These are phyloP conservation scores for Coilia nasus DNA, from an alignment of 2,797 vertebrate species.

Conservation along the genomic window DNA sequence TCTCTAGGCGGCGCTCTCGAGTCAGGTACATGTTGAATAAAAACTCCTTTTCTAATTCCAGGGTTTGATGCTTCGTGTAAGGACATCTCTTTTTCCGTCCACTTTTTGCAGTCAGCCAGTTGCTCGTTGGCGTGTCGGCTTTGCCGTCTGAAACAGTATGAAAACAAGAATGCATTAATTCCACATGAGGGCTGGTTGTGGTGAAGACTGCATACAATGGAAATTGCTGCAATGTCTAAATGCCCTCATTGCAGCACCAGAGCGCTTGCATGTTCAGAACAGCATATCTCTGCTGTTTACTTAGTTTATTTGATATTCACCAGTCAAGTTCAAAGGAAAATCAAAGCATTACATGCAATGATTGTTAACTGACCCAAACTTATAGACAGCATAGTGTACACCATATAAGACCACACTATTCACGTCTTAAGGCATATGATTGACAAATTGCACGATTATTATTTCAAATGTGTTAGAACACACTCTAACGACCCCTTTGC, in stretches of 20 bases:
- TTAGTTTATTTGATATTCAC: neutral
- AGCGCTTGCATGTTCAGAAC: neutral
- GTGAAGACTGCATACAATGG: neutral
- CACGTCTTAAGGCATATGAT: neutral
- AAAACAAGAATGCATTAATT: slow-evolving; percentile 10
- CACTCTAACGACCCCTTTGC: neutral
- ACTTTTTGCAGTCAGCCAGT: slow-evolving; percentile 99
- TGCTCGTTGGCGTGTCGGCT: slow-evolving; percentile 89
- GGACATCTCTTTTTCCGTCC: slow-evolving; percentile 98
- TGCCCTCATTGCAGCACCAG: neutral
- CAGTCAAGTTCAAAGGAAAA: neutral
- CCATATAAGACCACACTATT: neutral
- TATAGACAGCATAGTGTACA: neutral
- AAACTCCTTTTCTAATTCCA: slow-evolving; percentile 99
- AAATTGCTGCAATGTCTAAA: neutral
- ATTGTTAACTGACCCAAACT: neutral
- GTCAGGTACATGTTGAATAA: slow-evolving; percentile 99
- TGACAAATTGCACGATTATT: neutral
- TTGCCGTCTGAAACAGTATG: slow-evolving; percentile 84
- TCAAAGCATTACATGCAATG: neutral
- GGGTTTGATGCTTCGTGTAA: slow-evolving; percentile 99
- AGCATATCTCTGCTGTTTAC: neutral
- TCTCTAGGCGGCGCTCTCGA: slow-evolving; percentile 99
- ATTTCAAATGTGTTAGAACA: neutral
- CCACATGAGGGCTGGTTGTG: neutral